phyloP scores from a whole-genome alignment of 1,140 invertebrate species.

The Drosophila sp. region DNA sequence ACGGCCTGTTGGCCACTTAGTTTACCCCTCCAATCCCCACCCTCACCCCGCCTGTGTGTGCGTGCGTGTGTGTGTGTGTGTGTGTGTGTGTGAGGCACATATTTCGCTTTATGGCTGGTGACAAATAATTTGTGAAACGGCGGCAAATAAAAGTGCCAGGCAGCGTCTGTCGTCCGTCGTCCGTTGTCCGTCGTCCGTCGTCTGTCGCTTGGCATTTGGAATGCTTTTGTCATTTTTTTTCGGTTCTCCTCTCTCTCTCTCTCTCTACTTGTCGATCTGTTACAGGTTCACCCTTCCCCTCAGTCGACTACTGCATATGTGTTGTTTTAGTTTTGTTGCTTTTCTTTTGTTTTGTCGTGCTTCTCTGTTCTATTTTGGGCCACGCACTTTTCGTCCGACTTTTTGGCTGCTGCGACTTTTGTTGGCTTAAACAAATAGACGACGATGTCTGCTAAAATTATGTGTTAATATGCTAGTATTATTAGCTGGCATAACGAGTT shows the following conservation, averaged over 20 bases:
- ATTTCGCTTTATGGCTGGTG: constrained; percentile 76
- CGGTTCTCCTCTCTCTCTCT: background rate
- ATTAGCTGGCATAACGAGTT: constrained; percentile 74
- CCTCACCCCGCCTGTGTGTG: background rate
- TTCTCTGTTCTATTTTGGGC: constrained; percentile 51
- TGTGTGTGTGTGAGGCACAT: constrained; percentile 40
- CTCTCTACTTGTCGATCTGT: constrained; percentile 2
- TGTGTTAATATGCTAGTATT: constrained; percentile 82
- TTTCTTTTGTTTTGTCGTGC: constrained; percentile 41
- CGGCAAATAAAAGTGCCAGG: constrained; percentile 73
- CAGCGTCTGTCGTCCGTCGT: background rate
- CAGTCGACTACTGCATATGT: background rate
- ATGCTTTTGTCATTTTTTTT: constrained; percentile 63
- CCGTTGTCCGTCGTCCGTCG: constrained; percentile 18
- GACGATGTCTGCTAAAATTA: constrained; percentile 71
- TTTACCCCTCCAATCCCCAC: constrained; percentile 16
- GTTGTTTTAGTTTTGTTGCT: constrained; percentile 1
- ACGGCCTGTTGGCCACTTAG: constrained; percentile 77
- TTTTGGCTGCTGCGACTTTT: constrained; percentile 23
- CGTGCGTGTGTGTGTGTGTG: constrained; percentile 8
- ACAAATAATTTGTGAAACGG: constrained; percentile 80
- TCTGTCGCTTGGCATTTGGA: constrained; percentile 69
- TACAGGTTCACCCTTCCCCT: background rate
- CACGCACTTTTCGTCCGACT: constrained; percentile 51
- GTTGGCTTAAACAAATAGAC: constrained; percentile 68